A percentile compares a stretch with the other conserved stretches of the same genome.
phyloP scores from a whole-genome alignment of 1,140 invertebrate genomes.

The Microplitis demolitor region DNA sequence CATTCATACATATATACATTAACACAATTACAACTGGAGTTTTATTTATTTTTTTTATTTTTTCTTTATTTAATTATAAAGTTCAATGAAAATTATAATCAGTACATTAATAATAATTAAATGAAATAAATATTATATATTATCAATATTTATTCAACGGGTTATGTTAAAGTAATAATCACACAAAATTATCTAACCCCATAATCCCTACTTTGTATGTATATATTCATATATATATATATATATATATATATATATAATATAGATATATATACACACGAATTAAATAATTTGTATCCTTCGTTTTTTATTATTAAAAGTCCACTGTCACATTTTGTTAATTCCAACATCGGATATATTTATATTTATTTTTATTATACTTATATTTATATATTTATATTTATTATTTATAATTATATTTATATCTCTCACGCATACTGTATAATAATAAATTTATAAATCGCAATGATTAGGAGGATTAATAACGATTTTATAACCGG shows the following conservation, averaged over 20 bases:
- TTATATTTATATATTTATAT: slow-evolving; percentile 6
- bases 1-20: not conserved
- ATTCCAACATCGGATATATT: slow-evolving; percentile 41
- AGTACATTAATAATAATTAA: not conserved
- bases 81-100: not conserved
- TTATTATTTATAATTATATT: not conserved
- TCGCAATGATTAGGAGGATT: not conserved
- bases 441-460: not conserved
- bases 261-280: too few species aligned
- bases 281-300: too few species aligned
- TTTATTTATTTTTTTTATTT: not conserved
- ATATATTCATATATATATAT: slow-evolving; percentile 45
- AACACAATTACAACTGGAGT: not conserved
- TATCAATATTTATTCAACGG: slow-evolving; percentile 57
- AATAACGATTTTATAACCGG: not conserved
- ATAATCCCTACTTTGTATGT: slow-evolving; percentile 47
- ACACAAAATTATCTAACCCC: slow-evolving; percentile 52
- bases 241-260: slow-evolving; percentile 34
- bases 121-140: slow-evolving; percentile 36
- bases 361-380: slow-evolving; percentile 28
- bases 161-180: slow-evolving; percentile 57
- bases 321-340: slow-evolving; percentile 27
- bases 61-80: not conserved
- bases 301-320: slow-evolving; percentile 2
- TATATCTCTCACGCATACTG: slow-evolving; percentile 1